Evolutionary conservation across 2,113 vertebrate genomes (phyloP).

Genomic region (western clawed frog (Xenopus tropicalis)): UCB_Xtro_10.0 CM004450.2:66993501-66994000

Average conservation of each 20-base stretch:
- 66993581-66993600: slow-evolving; percentile 51
- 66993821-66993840: slow-evolving; percentile 97
- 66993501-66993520: slow-evolving; percentile 48
- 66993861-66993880: slow-evolving; percentile 99
- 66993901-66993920: slow-evolving; percentile 95
- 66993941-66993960: slow-evolving; percentile 95
- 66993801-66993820: slow-evolving; percentile 98
- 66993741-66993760: slow-evolving; percentile 92
- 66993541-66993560: slow-evolving; percentile 40
- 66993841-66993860: slow-evolving; percentile 99
- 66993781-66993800: slow-evolving; percentile 95
- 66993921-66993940: slow-evolving; percentile 96
- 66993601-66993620: slow-evolving; percentile 49
- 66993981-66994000: slow-evolving; percentile 97
- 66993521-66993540: slow-evolving; percentile 50
- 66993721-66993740: slow-evolving; percentile 86
- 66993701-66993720: slow-evolving; percentile 95
- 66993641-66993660: slow-evolving; percentile 56
- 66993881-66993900: slow-evolving; percentile 98
- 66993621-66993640: slow-evolving; percentile 52
- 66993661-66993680: slow-evolving; percentile 57
- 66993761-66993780: slow-evolving; percentile 97
- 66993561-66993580: slow-evolving; percentile 60
- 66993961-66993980: slow-evolving; percentile 94
- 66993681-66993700: slow-evolving; percentile 67